Evolutionary conservation across 2,797 vertebrate species (phyloP).

Genomic region (Oceanodroma leucorhoa): DNA sequence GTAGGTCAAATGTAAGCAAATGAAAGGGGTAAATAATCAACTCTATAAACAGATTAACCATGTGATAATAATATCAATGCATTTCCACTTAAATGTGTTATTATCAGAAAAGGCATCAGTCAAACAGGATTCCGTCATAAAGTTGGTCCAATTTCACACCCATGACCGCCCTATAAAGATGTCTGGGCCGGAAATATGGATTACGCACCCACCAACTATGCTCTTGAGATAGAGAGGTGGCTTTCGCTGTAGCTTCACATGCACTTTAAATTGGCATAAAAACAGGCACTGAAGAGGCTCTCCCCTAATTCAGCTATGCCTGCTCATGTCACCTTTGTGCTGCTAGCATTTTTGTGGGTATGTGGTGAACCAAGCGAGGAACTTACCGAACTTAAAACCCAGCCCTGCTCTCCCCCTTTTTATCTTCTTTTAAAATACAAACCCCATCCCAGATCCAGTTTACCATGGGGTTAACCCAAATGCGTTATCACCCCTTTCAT

Average conservation of each 20-base stretch:
- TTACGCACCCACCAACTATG: not conserved
- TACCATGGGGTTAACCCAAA: not conserved
- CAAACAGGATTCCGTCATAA: not conserved
- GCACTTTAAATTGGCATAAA: not conserved
- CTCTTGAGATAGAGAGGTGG: not conserved
- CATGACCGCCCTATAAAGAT: not conserved
- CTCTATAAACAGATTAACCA: not conserved
- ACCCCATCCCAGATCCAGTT: not conserved
- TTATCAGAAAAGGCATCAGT: not conserved
- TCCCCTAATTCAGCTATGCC: not conserved
- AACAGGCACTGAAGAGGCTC: not conserved
- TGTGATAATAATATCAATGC: not conserved
- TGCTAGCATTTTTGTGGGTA: not conserved
- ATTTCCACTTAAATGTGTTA: not conserved
- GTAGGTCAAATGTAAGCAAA: not conserved
- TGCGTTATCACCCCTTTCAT: not conserved
- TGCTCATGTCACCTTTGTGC: not conserved
- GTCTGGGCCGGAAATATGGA: not conserved
- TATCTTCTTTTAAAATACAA: not conserved
- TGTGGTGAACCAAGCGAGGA: not conserved
- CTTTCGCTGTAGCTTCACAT: not conserved
- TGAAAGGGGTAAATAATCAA: not conserved
- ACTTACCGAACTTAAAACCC: not conserved
- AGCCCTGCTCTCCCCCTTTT: rapidly evolving
- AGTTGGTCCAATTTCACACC: not conserved